Evolutionary conservation across 2,797 vertebrate species (phyloP).

Genomic region (Ataeniobius toweri): DNA sequence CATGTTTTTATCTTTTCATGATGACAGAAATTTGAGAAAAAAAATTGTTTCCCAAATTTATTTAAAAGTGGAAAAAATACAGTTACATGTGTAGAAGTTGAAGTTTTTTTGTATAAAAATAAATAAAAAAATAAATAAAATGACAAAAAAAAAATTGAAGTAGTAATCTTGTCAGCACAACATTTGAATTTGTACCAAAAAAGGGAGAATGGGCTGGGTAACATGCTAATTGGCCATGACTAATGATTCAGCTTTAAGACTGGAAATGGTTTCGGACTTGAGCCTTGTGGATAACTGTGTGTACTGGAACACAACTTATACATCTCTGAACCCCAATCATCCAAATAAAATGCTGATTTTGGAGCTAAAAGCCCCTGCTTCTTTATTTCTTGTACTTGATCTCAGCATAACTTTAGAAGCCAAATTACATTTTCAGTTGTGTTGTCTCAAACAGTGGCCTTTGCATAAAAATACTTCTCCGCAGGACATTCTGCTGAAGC

Average conservation of each 20-base stretch:
- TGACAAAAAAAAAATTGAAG: slow-evolving; percentile 54
- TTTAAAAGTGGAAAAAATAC: slow-evolving; percentile 87
- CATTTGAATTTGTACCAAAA: slow-evolving; percentile 99
- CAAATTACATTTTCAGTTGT: slow-evolving; percentile 49
- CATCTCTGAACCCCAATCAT: slow-evolving; percentile 96
- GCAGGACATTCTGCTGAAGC: slow-evolving; percentile 28
- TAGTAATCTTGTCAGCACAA: slow-evolving; percentile 94
- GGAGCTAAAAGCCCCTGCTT: slow-evolving; percentile 84
- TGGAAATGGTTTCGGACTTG: slow-evolving; percentile 88
- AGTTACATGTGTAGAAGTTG: slow-evolving; percentile 86
- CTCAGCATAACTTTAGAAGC: slow-evolving; percentile 52
- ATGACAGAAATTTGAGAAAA: slow-evolving; percentile 78
- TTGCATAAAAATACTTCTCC: slow-evolving; percentile 18
- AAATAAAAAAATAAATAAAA: slow-evolving; percentile 51
- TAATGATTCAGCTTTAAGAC: slow-evolving; percentile 90
- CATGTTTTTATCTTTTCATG: slow-evolving; percentile 99
- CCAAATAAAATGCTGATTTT: slow-evolving; percentile 99
- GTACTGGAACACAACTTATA: slow-evolving; percentile 94
- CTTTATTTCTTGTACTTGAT: slow-evolving; percentile 66
- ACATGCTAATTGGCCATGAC: slow-evolving; percentile 78
- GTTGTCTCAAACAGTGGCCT: slow-evolving; percentile 48
- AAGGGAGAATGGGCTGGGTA: slow-evolving; percentile 69
- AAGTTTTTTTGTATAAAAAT: slow-evolving; percentile 78
- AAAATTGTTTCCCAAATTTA: slow-evolving; percentile 95
- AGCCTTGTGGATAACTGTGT: slow-evolving; percentile 94